Conservation (phyloP, 1,140 invertebrate species). For the Belonocnema kinseyi region DNA sequence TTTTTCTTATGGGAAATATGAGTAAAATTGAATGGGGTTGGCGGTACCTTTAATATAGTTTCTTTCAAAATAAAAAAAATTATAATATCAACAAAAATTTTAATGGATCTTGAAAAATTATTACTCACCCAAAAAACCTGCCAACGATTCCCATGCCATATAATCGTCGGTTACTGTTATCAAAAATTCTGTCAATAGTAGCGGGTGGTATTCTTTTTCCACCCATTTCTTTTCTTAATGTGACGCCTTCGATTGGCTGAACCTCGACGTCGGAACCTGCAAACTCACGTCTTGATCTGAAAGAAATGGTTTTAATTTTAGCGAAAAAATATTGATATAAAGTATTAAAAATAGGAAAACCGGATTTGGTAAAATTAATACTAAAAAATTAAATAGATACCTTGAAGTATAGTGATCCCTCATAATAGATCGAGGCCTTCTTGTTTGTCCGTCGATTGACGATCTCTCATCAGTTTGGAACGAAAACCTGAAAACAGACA, state of each 20-base stretch:
- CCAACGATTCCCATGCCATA: conserved; percentile 92
- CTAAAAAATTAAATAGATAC: conserved; percentile 45
- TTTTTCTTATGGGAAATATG: too few species aligned
- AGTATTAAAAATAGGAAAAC: not conserved
- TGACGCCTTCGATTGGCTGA: conserved; percentile 66
- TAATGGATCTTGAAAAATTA: not conserved
- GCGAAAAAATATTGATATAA: not conserved
- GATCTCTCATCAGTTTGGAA: conserved; percentile 60
- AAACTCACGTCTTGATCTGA: conserved; percentile 50
- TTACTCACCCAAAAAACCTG: conserved; percentile 82
- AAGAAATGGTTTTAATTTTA: conserved; percentile 30
- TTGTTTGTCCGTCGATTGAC: conserved; percentile 61
- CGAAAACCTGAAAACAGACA: conserved; percentile 55
- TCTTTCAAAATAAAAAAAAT: too few species aligned
- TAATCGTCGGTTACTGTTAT: conserved; percentile 88
- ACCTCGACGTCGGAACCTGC: conserved; percentile 50
- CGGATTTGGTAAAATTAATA: conserved; percentile 15
- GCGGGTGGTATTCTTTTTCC: conserved; percentile 80
- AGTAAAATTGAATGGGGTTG: too few species aligned
- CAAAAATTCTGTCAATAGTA: conserved; percentile 83
- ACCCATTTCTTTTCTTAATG: conserved; percentile 68
- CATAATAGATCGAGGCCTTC: conserved; percentile 60
- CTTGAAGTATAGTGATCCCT: conserved; percentile 72
- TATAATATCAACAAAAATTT: not conserved
- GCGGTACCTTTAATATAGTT: too few species aligned